phyloP scores from a whole-genome alignment of 2,888 invertebrate species.

The Torymus tubicola region DNA sequence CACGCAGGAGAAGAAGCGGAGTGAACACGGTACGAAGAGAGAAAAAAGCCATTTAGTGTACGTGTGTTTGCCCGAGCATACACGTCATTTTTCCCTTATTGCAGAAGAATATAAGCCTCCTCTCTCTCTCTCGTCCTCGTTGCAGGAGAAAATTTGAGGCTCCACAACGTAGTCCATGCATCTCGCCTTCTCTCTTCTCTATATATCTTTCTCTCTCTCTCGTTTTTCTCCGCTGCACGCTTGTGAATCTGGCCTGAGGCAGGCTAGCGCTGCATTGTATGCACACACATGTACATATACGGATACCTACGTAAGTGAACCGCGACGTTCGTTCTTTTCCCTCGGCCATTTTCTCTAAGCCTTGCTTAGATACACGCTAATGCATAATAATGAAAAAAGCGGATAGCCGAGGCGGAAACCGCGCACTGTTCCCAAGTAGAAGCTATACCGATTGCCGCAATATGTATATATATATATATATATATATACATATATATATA shows the following conservation, averaged over 20 bases:
- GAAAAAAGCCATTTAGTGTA: conserved; percentile 57
- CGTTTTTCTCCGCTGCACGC: background rate
- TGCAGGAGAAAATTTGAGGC: conserved; percentile 45
- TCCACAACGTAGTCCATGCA: background rate
- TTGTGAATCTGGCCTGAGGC: conserved; percentile 27
- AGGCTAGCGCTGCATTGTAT: background rate
- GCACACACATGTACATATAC: background rate
- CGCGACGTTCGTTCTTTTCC: conserved; percentile 1
- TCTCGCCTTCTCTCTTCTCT: too few species aligned
- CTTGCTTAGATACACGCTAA: background rate
- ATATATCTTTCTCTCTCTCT: background rate
- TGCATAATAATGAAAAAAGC: conserved; percentile 22
- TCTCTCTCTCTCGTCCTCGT: conserved; percentile 1
- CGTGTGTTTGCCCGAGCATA: conserved; percentile 54
- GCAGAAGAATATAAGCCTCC: conserved; percentile 50
- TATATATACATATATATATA: conserved; percentile 1
- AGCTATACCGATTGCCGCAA: conserved; percentile 33
- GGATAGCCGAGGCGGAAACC: conserved; percentile 5
- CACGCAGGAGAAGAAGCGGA: conserved; percentile 55
- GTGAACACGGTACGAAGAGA: conserved; percentile 1
- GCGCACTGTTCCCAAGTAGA: conserved; percentile 2
- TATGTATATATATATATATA: background rate
- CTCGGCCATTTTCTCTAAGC: conserved; percentile 10
- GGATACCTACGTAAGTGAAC: background rate
- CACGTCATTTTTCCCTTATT: conserved; percentile 54